Evolutionary conservation across 2,113 vertebrate species (phyloP).

Genomic region (Lepus europaeus): DNA sequence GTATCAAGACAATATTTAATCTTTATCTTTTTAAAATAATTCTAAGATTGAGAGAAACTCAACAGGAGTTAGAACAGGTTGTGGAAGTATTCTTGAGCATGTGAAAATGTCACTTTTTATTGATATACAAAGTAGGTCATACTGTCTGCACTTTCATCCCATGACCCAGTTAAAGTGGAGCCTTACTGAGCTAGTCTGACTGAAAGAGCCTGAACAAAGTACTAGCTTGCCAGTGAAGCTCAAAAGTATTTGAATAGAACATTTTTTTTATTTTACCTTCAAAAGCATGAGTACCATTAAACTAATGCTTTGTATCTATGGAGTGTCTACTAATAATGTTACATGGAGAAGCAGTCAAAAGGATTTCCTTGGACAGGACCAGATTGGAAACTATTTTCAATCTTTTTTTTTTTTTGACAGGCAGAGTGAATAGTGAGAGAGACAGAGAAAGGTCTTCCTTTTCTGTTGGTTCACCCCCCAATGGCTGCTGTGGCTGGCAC

Average conservation of each 20-base stretch:
- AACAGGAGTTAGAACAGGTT: neutral
- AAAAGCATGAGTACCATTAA: neutral
- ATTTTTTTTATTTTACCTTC: neutral
- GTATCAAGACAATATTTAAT: neutral
- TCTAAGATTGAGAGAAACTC: neutral
- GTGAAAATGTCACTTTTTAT: constrained; percentile 36
- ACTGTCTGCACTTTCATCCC: constrained; percentile 52
- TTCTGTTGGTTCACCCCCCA: too few species aligned
- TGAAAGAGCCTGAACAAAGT: constrained; percentile 12
- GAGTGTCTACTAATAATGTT: constrained; percentile 4
- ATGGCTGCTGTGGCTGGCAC: too few species aligned
- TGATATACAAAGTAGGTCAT: constrained; percentile 20
- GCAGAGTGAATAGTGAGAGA: too few species aligned
- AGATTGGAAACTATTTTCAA: constrained; percentile 33
- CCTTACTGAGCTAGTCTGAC: neutral
- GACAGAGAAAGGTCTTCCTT: too few species aligned
- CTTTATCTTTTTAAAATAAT: constrained; percentile 39
- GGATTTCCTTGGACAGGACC: neutral
- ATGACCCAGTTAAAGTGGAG: neutral
- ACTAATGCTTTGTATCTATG: constrained; percentile 21
- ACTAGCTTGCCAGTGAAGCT: constrained; percentile 13
- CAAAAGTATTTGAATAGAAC: neutral
- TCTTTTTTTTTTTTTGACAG: too few species aligned
- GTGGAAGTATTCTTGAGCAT: neutral
- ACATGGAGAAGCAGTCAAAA: neutral